Percentiles rank a stretch among this genome's conserved stretches.
Conservation (phyloP, 2,888 invertebrate genomes). For the Thymelicus sylvestris region DNA sequence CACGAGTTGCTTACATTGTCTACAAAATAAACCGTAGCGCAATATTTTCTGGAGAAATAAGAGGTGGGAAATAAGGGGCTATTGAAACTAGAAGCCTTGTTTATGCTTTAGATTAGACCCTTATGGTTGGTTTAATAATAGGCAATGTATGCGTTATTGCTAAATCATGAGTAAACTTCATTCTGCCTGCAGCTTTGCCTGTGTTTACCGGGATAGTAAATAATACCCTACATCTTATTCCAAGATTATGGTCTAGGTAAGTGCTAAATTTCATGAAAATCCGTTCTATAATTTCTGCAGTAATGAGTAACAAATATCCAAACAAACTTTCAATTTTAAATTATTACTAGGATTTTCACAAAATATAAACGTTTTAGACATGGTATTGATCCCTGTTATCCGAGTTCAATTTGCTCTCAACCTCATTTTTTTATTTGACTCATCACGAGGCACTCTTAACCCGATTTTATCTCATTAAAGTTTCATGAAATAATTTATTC, state of each 20-base stretch:
- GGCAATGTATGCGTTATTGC: too few species aligned
- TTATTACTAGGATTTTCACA: background rate
- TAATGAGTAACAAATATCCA: too few species aligned
- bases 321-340: too few species aligned
- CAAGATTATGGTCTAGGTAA: too few species aligned
- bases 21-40: constrained; percentile 19
- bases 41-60: background rate
- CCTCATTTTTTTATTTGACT: constrained; percentile 8
- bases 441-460: constrained; percentile 1
- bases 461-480: constrained; percentile 11
- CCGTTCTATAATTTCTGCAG: too few species aligned
- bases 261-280: too few species aligned
- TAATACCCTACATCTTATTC: too few species aligned
- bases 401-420: constrained; percentile 4
- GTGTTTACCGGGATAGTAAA: too few species aligned
- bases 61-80: background rate
- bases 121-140: too few species aligned
- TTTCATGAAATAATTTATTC: constrained; percentile 6
- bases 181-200: too few species aligned
- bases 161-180: too few species aligned
- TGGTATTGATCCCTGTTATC: background rate
- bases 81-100: constrained; percentile 1
- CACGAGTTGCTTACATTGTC: constrained; percentile 20
- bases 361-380: background rate
- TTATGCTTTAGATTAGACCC: background rate